Evolutionary conservation across 2,797 vertebrate genomes (phyloP).

Genomic region (Eptatretus atami): DNA sequence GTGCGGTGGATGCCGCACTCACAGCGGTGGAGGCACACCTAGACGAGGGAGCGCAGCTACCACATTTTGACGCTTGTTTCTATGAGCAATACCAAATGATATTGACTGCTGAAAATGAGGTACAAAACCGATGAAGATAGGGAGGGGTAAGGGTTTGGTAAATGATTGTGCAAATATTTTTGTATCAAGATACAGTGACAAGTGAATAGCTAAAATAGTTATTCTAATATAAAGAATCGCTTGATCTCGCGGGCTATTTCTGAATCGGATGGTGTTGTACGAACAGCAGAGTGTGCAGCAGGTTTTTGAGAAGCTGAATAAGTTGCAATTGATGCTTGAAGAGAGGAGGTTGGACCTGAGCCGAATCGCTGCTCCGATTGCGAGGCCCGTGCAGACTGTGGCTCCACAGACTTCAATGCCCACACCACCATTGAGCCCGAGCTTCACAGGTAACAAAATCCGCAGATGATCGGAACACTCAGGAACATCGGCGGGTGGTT

Average conservation of each 20-base stretch:
- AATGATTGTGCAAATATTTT: too few relatives aligned
- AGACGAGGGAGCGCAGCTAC: neutral
- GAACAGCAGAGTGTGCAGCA: neutral
- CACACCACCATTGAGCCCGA: too few relatives aligned
- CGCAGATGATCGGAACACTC: neutral
- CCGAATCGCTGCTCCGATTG: neutral
- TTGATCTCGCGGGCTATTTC: too few relatives aligned
- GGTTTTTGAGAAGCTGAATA: conserved; percentile 1
- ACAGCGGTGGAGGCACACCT: neutral
- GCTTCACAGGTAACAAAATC: neutral
- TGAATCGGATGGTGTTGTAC: too few relatives aligned
- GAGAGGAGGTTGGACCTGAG: conserved; percentile 1
- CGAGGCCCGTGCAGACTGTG: neutral
- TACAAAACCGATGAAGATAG: too few relatives aligned
- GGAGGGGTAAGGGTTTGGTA: too few relatives aligned
- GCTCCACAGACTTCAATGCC: neutral
- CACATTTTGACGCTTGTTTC: neutral
- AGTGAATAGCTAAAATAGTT: too few relatives aligned
- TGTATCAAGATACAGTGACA: too few relatives aligned
- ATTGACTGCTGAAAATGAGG: too few relatives aligned
- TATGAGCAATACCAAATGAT: neutral
- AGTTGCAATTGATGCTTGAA: neutral
- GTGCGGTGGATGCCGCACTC: neutral
- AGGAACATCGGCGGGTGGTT: too few relatives aligned
- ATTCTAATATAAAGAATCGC: too few relatives aligned